These are phyloP conservation scores for Epizoanthus fatuus DNA, from an alignment of 92 coral and sea anemone species.

Conservation along the genomic window DNA sequence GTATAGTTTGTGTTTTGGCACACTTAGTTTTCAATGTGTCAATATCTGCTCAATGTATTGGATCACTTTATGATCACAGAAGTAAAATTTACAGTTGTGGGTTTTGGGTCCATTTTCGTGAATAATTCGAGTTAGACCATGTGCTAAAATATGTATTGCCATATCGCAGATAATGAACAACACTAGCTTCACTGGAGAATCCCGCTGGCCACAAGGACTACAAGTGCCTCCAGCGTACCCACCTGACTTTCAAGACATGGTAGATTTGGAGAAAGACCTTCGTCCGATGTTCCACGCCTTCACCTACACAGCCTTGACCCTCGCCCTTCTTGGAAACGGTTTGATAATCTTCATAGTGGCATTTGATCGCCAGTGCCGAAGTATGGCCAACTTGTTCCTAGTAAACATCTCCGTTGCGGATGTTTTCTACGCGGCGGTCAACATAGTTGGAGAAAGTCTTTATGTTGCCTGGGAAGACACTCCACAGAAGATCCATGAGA, in stretches of 20 bases:
- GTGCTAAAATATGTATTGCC: too few relatives aligned
- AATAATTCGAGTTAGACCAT: too few relatives aligned
- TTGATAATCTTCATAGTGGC: conserved; percentile 52
- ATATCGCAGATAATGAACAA: not conserved
- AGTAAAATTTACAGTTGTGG: too few relatives aligned
- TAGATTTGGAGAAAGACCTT: conserved; percentile 21
- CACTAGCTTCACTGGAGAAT: not conserved
- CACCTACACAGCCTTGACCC: conserved; percentile 31
- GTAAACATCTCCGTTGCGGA: conserved; percentile 56
- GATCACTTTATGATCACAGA: too few relatives aligned
- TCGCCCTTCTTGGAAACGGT: conserved; percentile 54
- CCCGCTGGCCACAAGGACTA: not conserved
- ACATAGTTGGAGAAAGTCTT: conserved; percentile 59
- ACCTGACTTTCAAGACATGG: conserved; percentile 2
- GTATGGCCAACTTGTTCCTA: conserved; percentile 56
- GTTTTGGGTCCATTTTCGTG: too few relatives aligned
- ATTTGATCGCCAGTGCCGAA: conserved; percentile 45
- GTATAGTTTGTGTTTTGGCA: too few relatives aligned
- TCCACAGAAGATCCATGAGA: conserved; percentile 17
- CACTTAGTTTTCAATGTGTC: too few relatives aligned
- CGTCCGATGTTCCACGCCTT: conserved; percentile 54
- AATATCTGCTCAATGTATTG: too few relatives aligned
- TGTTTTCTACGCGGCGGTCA: conserved; percentile 52
- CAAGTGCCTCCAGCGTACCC: not conserved
- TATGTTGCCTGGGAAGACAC: conserved; percentile 29